Evolutionary conservation across 2,113 vertebrate species (phyloP).

Genomic region (Heterocephalus glaber): DNA sequence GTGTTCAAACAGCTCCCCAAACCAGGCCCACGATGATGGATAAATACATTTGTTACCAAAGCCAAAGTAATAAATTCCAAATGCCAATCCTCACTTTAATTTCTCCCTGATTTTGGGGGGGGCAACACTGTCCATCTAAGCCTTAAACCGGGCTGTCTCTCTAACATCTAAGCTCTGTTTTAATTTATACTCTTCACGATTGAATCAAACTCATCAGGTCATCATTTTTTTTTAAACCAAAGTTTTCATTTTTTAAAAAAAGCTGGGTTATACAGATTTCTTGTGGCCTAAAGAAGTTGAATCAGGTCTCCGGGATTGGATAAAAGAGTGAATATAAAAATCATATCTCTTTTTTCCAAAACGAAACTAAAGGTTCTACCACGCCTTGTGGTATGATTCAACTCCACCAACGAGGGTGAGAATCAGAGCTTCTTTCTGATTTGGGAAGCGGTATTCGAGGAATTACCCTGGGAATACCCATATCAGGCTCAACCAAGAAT

Average conservation of each 20-base stretch:
- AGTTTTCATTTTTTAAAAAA: not conserved
- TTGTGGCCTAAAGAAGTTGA: not conserved
- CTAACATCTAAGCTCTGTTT: not conserved
- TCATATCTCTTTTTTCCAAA: not conserved
- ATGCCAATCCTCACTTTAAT: not conserved
- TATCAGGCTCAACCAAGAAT: not conserved
- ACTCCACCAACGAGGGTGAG: not conserved
- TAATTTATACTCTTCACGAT: not conserved
- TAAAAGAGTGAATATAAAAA: not conserved
- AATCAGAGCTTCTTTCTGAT: not conserved
- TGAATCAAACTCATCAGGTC: not conserved
- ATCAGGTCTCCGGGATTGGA: fast-evolving
- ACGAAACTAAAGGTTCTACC: not conserved
- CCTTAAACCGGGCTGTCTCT: not conserved
- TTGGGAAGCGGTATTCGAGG: not conserved
- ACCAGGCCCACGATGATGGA: not conserved
- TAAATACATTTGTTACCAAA: not conserved
- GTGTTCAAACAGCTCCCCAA: not conserved
- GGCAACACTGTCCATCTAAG: not conserved
- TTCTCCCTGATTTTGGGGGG: not conserved
- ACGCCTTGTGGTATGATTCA: not conserved
- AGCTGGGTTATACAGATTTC: no score
- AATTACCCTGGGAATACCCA: not conserved
- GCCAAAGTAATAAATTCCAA: not conserved
- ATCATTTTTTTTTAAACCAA: not conserved